These are phyloP conservation scores for Rousettus leschenaultii DNA, from an alignment of 2,113 vertebrate species.

Conservation along the genomic window DNA sequence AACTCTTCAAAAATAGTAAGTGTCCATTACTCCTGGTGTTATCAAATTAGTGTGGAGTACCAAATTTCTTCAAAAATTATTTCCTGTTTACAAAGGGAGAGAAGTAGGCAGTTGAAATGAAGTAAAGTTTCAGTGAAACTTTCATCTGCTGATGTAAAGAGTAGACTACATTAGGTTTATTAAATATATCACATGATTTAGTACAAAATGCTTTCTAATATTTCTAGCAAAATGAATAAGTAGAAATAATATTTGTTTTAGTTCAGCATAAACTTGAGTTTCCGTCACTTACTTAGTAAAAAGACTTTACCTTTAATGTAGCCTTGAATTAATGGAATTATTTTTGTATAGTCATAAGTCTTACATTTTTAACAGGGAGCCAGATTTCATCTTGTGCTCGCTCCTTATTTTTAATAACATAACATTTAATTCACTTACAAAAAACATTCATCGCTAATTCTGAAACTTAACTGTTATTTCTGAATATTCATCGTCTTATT, in stretches of 20 bases:
- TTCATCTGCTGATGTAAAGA: not conserved
- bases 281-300: not conserved
- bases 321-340: not conserved
- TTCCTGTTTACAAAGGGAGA: not conserved
- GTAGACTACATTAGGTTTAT: not conserved
- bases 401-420: not conserved
- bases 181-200: not conserved
- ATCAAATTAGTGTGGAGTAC: not conserved
- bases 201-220: not conserved
- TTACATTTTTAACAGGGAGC: not conserved
- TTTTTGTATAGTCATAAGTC: not conserved
- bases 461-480: slow-evolving; percentile 5
- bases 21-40: not conserved
- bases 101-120: not conserved
- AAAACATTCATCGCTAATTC: not conserved
- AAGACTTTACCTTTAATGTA: not conserved
- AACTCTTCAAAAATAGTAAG: not conserved
- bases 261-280: not conserved
- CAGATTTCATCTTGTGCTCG: not conserved
- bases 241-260: slow-evolving; percentile 12
- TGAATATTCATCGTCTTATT: slow-evolving; percentile 14
- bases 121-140: not conserved
- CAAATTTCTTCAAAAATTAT: not conserved
- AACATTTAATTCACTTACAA: not conserved
- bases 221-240: not conserved